Base-by-base conservation (phyloP, 2,113 vertebrate genomes). In the Oreotrochilus melanogaster region DNA sequence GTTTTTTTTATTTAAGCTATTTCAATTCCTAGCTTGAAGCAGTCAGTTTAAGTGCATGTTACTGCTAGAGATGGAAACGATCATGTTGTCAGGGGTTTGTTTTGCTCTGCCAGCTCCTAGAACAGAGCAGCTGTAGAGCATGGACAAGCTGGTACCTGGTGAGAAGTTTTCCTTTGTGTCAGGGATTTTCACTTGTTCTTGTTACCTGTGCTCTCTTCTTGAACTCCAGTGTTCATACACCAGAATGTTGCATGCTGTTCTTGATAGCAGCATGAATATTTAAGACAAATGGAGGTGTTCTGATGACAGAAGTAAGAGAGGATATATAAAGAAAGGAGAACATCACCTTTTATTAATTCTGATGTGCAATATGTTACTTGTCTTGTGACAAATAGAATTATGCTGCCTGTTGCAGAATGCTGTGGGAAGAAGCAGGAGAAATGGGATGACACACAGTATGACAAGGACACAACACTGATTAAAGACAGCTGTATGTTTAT, bases 401-500 rank as follows among this genome's bases (percentile, higher is more conserved):
- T 66, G 85, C 86, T 91, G 91, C 93, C 88, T 92, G 80, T 86
- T 82, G 25, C 83, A 78, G 83, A 87, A 73, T 24, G 48, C 79
- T 78, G 25, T 96, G 88, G 84, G 81, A 95, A 95, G 95, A 48
- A 86, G 78, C 67, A 72, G 94, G 57, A 96, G 92, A 64, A 69
- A 70, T 31, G 87, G 83, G 86, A 81, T 96, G 74, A 84, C 82
- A 91, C 91, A 74, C 74, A 86, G 94, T 84, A 92, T 76, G 95
- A 78, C 91, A 94, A 54, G 91, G 88, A 92, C 85, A 78, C 86
- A 92, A 92, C 78, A 87, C 23, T 91, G 89, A 95, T 92, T 96
- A 94, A 94, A 95, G 96, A n/a, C 91, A 96, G 90, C 69, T 95
- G 92, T 92, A 87, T 93, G 95, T 97, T 96, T 96, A 89, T 93